A percentile compares a stretch with the other conserved stretches of the same genome.
Evolutionary conservation across 2,888 invertebrate species (phyloP).

Genomic region (Athetis lepigone): DNA sequence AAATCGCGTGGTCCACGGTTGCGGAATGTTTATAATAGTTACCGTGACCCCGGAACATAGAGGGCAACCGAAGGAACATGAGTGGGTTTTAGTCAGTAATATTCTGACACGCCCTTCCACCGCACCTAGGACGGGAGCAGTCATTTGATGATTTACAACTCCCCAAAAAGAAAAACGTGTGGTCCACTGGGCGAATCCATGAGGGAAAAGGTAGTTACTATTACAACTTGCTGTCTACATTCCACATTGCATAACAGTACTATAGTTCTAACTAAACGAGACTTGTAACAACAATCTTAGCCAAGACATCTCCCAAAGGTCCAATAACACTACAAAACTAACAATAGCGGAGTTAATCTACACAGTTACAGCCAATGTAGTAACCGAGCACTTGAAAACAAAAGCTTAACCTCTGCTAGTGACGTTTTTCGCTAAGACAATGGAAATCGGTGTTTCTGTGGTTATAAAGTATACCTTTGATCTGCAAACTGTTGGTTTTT

Average conservation of each 20-base stretch:
- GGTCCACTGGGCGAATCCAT: too few species aligned
- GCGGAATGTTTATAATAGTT: too few species aligned
- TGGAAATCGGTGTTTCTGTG: conserved; percentile 24
- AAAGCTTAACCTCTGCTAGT: conserved; percentile 34
- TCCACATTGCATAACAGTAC: not conserved
- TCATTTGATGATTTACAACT: too few species aligned
- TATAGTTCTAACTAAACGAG: not conserved
- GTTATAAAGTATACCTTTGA: conserved; percentile 33
- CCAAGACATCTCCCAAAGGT: conserved; percentile 26
- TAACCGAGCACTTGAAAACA: conserved; percentile 37
- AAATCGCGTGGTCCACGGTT: too few species aligned
- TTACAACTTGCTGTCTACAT: not conserved
- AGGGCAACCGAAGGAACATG: too few species aligned
- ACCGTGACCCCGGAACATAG: too few species aligned
- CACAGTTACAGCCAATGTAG: conserved; percentile 23
- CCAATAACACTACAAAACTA: conserved; percentile 10
- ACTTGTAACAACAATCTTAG: not conserved
- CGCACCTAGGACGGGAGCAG: too few species aligned
- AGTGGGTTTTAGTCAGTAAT: too few species aligned
- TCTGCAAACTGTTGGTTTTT: conserved; percentile 17
- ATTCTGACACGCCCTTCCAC: too few species aligned
- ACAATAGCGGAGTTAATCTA: conserved; percentile 49
- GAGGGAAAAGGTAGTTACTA: not conserved
- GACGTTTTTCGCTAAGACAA: conserved; percentile 52
- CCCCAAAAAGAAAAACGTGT: too few species aligned